phyloP scores from a whole-genome alignment of 2,888 invertebrate genomes.

The Amphipyra berbera region DNA sequence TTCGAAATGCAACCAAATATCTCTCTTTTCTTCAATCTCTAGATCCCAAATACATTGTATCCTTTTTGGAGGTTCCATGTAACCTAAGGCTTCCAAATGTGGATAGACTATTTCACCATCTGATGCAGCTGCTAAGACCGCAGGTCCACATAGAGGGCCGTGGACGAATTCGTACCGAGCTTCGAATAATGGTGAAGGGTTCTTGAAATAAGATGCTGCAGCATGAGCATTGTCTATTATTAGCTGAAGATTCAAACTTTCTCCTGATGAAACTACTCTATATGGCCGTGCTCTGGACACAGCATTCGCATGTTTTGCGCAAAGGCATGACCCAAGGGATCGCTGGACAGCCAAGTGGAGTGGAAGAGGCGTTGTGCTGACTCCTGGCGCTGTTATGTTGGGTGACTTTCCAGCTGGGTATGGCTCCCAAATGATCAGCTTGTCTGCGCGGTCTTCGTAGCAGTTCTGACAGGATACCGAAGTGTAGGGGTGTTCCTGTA shows the following conservation, averaged over 20 bases:
- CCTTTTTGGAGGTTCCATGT: conserved; percentile 91
- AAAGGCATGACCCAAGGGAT: conserved; percentile 93
- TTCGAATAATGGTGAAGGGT: conserved; percentile 95
- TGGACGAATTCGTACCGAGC: conserved; percentile 97
- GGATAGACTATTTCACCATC: conserved; percentile 97
- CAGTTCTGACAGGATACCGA: conserved; percentile 95
- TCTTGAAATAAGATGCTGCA: conserved; percentile 96
- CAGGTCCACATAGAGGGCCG: conserved; percentile 96
- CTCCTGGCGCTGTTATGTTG: conserved; percentile 71
- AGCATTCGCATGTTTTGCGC: conserved; percentile 91
- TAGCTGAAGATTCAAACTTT: conserved; percentile 94
- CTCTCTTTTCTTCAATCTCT: conserved; percentile 94
- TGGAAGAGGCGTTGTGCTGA: conserved; percentile 87
- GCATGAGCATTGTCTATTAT: conserved; percentile 96
- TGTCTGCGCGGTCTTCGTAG: conserved; percentile 96
- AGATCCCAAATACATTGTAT: conserved; percentile 95
- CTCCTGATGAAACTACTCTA: conserved; percentile 94
- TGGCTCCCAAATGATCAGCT: conserved; percentile 95
- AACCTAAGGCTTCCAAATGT: conserved; percentile 94
- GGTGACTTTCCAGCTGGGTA: conserved; percentile 75
- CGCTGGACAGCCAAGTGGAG: conserved; percentile 91
- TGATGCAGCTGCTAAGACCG: conserved; percentile 93
- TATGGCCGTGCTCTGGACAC: conserved; percentile 90
- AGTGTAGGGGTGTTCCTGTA: conserved; percentile 93
- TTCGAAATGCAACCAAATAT: conserved; percentile 96